Evolutionary conservation across 2,113 vertebrate species (phyloP).

Genomic region (Brachirus orientalis): DNA sequence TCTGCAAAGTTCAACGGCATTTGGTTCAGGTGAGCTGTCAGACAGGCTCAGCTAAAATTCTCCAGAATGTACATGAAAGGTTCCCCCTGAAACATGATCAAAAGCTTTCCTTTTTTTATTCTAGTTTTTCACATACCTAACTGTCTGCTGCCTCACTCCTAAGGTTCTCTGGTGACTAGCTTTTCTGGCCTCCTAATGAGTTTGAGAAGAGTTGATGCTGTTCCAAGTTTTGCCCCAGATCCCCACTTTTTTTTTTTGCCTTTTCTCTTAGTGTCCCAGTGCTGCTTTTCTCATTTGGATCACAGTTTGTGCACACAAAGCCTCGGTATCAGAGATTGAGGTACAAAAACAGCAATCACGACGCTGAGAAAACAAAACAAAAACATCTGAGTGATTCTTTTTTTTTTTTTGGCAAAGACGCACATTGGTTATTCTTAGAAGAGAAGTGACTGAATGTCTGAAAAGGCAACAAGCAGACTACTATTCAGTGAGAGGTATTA

Average conservation of each 20-base stretch:
- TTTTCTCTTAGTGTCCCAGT: constrained; percentile 42
- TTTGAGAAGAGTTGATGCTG: constrained; percentile 69
- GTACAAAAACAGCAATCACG: constrained; percentile 63
- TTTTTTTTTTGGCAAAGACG: constrained; percentile 51
- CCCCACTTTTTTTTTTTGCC: constrained; percentile 40
- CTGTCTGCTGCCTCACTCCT: constrained; percentile 62
- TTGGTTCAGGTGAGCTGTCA: constrained; percentile 60
- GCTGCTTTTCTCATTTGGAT: constrained; percentile 81
- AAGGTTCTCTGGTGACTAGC: constrained; percentile 56
- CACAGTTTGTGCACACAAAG: constrained; percentile 59
- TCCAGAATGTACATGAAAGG: constrained; percentile 71
- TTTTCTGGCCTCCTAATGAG: constrained; percentile 69
- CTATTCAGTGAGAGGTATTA: constrained; percentile 73
- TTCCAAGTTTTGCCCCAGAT: constrained; percentile 74
- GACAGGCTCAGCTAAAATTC: constrained; percentile 52
- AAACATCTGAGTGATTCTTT: constrained; percentile 40
- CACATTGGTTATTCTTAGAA: constrained; percentile 76
- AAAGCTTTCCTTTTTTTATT: constrained; percentile 69
- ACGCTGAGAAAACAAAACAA: constrained; percentile 46
- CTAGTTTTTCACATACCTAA: constrained; percentile 61
- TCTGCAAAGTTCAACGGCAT: constrained; percentile 45
- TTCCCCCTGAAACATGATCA: constrained; percentile 57
- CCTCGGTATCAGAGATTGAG: constrained; percentile 60
- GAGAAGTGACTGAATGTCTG: constrained; percentile 84
- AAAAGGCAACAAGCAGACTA: constrained; percentile 74